Evolutionary conservation across 2,113 vertebrate species (phyloP), one percentile per base, ranked within the genome.

Genomic region (Gobius niger): DNA sequence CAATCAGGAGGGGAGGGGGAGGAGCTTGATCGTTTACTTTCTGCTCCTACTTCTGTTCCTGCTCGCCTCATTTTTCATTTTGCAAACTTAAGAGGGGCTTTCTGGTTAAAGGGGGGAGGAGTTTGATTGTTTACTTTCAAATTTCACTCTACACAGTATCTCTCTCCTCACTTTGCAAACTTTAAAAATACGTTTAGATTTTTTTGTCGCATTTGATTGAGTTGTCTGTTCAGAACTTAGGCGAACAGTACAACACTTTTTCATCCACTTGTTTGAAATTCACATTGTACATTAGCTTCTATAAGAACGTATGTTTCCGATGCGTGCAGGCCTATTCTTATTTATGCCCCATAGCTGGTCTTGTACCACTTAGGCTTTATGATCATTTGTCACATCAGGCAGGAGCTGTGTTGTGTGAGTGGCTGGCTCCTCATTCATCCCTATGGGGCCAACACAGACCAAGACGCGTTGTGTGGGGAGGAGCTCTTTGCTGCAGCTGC

Each of bases 371-470:
- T 87, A 79, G 82, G 75, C 78, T 87, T 88, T 87, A 87, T 87
- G 88, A 82, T 73, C 87, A 87, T 87, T 87, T 76, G 79, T 81
- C 84, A 87, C 85, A 85, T 88, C 84, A 75, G 75, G 53, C 19
- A 6, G 10, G 52, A 80, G 85, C 81, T 84, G 81, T 72, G 81
- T 86, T 85, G 87, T 87, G 77, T 86, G 86, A 77, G 81, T 81
- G 82, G 86, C 88, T 85, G 85, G 84, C 73, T 47, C 18, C 68
- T 77, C 85, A 82, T 90, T 85, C 81, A 81, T 85, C 84, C 85
- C 76, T 67, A 72, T 80, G 60, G 52, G 60, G 42, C 65, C 7
- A 18, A 13, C 70, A 71, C 78, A 85, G 85, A 87, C 82, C 77
- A 77, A 85, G 24, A 34, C 24, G 5, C 24, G 24, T 34, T 88